Evolutionary conservation across 2,888 invertebrate genomes (phyloP), one percentile per base, ranked within the genome.

Genomic region (Orchesellides sinensis): DNA sequence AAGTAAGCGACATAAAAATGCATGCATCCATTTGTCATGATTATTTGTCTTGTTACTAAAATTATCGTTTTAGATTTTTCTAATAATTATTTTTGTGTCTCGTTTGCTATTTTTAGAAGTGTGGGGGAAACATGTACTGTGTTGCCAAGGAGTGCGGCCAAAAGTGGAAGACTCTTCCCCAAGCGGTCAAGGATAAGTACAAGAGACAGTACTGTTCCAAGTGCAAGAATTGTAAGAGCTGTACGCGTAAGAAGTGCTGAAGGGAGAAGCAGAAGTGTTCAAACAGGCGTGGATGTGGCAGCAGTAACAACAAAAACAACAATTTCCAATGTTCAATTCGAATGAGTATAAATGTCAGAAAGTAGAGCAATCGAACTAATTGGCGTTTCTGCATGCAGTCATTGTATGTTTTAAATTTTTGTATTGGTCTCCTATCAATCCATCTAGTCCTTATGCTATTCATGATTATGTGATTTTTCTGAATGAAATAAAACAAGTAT

Each of bases 51-150:
- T 14, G 27, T 10, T 19, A 21, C 3, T 12, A 25, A 25, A 14
- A 25, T 6, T 25, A 23, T 21, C 10, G 8, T 23, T 54, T 54
- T 23, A 25, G 21, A 2, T 54, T 6, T 23, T 12, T 23, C 0
- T 54, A 8, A 8, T 10, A 19, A 4, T 61, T 4, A 61, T 10
- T 25, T 10, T 61, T 1, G 19, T 29, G 17, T 54, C 10, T 49
- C 5, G 21, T 12, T 21, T 8, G 21, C 2, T 10, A 8, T 23
- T 25, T 23, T 4, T 25, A 45, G 32, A 25, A 47, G 2, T 17
- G 52, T 23, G 59, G 77, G 4, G 77, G 77, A 14, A 77, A 77
- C 47, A 77, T 77, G 59, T 77, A 68, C 59, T 59, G 59, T 17
- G 49, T 68, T 5, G 77, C 77, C 3, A 45, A 23, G 21, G 68